Conservation (phyloP, 2,113 vertebrate genomes). For the Ceyx melanurus region DNA sequence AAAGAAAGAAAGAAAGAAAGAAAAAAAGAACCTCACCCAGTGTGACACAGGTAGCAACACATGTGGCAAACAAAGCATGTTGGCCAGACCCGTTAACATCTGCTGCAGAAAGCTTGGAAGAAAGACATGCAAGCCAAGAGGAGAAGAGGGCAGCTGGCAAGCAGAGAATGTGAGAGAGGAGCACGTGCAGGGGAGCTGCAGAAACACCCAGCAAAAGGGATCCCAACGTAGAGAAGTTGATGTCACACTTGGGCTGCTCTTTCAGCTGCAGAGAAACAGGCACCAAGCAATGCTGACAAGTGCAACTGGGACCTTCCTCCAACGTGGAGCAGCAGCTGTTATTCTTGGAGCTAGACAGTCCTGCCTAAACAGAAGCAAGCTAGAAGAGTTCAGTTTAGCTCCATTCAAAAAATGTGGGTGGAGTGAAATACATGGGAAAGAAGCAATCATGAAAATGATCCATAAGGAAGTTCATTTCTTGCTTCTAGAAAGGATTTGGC, state of each 20-base stretch:
- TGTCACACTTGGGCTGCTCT: constrained; percentile 13
- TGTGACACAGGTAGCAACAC: constrained; percentile 54
- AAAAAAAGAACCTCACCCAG: constrained; percentile 17
- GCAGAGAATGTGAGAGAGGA: constrained; percentile 25
- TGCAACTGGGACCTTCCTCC: not conserved
- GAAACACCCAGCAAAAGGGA: constrained; percentile 7
- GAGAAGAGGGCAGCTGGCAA: constrained; percentile 35
- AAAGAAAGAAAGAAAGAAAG: constrained; percentile 3
- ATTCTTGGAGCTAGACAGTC: constrained; percentile 37
- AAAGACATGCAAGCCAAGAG: constrained; percentile 23
- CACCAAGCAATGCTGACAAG: not conserved
- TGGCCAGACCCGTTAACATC: constrained; percentile 37
- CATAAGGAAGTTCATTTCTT: constrained; percentile 34
- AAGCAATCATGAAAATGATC: constrained; percentile 35
- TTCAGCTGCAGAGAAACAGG: not conserved
- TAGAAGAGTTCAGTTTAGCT: constrained; percentile 16
- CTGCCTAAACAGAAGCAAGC: constrained; percentile 35
- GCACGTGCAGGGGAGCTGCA: constrained; percentile 45
- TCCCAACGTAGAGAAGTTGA: constrained; percentile 1
- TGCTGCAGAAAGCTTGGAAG: constrained; percentile 45
- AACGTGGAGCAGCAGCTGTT: constrained; percentile 24
- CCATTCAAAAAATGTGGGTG: constrained; percentile 61
- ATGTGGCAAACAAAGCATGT: constrained; percentile 43
- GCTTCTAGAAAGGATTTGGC: constrained; percentile 9
- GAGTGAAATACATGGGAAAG: constrained; percentile 58